phyloP scores from a whole-genome alignment of 1,140 invertebrate genomes.

The Drosophila jambulina region DNA sequence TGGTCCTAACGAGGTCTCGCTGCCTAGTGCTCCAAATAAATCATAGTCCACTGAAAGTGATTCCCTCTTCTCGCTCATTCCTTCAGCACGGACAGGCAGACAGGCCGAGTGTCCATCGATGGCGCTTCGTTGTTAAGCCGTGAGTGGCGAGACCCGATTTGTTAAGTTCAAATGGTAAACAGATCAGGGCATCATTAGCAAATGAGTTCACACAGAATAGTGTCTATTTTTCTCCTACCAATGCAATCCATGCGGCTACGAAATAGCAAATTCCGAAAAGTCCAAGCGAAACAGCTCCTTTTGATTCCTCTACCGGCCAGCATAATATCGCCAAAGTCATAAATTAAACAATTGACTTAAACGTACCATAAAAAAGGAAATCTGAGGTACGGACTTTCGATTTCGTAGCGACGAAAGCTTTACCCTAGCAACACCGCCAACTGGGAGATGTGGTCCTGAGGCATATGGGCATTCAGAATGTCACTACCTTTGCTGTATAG shows the following conservation, averaged over 20 bases:
- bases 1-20: conserved; percentile 43
- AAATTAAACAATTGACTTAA: conserved; percentile 78
- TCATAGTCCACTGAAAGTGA: conserved; percentile 49
- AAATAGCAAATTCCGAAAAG: background rate
- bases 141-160: conserved; percentile 14
- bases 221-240: background rate
- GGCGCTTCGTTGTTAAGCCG: conserved; percentile 6
- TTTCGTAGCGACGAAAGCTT: background rate
- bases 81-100: conserved; percentile 21
- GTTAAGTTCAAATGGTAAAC: conserved; percentile 47
- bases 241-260: too few species aligned
- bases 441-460: background rate
- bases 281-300: conserved; percentile 11
- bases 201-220: conserved; percentile 60
- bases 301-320: conserved; percentile 26
- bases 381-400: background rate
- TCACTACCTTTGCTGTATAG: background rate
- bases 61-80: conserved; percentile 34
- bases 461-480: background rate
- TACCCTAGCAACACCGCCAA: background rate
- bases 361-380: conserved; percentile 12
- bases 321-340: conserved; percentile 80
- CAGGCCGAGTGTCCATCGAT: conserved; percentile 30
- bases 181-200: conserved; percentile 75
- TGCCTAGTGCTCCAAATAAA: conserved; percentile 57